Evolutionary conservation across 2,888 invertebrate species (phyloP), one percentile per base, ranked within the genome.

Genomic region (Caenorhabditis macrosperma): DNA sequence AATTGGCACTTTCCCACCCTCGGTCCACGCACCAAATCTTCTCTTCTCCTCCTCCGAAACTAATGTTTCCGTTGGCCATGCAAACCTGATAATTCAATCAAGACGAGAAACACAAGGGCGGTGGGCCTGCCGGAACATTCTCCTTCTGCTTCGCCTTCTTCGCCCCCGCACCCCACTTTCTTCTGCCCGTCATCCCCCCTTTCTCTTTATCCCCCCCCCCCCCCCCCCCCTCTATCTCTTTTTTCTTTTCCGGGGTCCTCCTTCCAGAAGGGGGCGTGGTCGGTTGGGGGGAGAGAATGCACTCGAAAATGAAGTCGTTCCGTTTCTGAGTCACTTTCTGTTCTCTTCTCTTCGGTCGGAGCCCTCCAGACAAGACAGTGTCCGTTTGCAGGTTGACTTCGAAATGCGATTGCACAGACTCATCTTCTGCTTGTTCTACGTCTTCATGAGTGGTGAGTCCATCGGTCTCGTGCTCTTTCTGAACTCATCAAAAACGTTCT

Each of bases 11-110:
- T 63, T 63, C 50, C 63, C 63, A 63, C 63, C 33, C 28, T 60
- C 60, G 46, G n/a, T n/a, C n/a, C n/a, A n/a, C n/a, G n/a, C n/a
- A n/a, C n/a, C 2, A 22, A 20, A 15, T 17, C 46, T 9, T 46
- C 46, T 59, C 20, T 54, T 30, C 54, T 35, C 22, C 17, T 15
- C 4, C 35, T 57, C 35, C 57, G 4, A 59, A 55, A 55, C 22
- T 30, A 17, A 15, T 59, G 24, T 59, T 60, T 24, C 24, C n/a
- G 12, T 59, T 24, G 24, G 5, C 28, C 50, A 17, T 60, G 60
- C 61, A 9, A 63, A 63, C 63, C 63, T 63, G 63, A 63, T 63
- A 50, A 63, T 63, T n/a, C n/a, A 63, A 50, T 63, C 63, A 63
- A 48, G 48, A 33, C 44, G 6, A 46, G 46, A 46, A 46, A 22